Conservation (phyloP, 2,888 invertebrate species). For the Atethmia centrago region DNA sequence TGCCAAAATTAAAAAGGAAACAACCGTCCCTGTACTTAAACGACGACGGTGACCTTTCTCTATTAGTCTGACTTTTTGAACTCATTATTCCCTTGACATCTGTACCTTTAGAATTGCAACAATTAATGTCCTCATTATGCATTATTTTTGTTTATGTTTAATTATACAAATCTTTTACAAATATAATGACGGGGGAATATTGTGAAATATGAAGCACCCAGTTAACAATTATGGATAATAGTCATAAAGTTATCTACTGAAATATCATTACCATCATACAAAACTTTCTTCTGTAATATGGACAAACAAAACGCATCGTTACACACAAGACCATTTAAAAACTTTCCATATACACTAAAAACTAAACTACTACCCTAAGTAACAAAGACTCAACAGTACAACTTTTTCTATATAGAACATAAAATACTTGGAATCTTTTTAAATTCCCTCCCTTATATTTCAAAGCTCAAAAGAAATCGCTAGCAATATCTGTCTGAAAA, state of each 20-base stretch:
- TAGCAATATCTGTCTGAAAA: slow-evolving; percentile 91
- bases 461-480: slow-evolving; percentile 91
- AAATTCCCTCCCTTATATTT: slow-evolving; percentile 89
- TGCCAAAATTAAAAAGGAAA: slow-evolving; percentile 89
- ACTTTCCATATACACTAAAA: slow-evolving; percentile 65
- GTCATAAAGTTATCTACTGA: neutral
- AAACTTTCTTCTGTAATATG: neutral
- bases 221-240: neutral
- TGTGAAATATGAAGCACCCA: neutral
- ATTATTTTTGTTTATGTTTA: too few relatives aligned
- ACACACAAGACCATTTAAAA: slow-evolving; percentile 60
- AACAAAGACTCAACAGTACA: slow-evolving; percentile 55
- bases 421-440: slow-evolving; percentile 84
- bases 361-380: slow-evolving; percentile 51
- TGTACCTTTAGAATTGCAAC: slow-evolving; percentile 18
- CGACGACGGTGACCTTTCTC: slow-evolving; percentile 82
- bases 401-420: slow-evolving; percentile 75
- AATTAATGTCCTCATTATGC: slow-evolving; percentile 12
- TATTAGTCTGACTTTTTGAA: slow-evolving; percentile 64
- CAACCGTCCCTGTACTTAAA: slow-evolving; percentile 80
- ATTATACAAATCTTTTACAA: neutral
- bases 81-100: slow-evolving; percentile 49
- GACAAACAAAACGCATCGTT: slow-evolving; percentile 53
- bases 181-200: neutral
- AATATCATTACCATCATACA: neutral